Base-by-base conservation (phyloP, 2,888 invertebrate species). In the Augochlorella aurata region DNA sequence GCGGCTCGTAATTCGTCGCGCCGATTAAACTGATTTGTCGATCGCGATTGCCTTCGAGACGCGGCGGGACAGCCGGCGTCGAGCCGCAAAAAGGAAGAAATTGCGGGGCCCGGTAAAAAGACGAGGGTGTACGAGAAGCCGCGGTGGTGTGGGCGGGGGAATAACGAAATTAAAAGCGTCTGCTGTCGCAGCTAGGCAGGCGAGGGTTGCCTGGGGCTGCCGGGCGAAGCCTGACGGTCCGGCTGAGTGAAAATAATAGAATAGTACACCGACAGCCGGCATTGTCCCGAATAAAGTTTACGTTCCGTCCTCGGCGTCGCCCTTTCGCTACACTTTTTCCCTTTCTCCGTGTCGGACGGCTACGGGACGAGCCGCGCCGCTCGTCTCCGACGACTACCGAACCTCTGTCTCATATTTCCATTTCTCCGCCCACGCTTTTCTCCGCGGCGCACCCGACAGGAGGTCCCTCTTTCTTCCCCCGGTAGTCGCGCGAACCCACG, bases 251-350 rank as follows among this genome's bases (percentile, higher is more conserved):
- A 92, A 91, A 92, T 93, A 93, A 93, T 93, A 92, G 90, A 92
- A 93, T 92, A 89, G 90, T 89, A 89, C 90, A 54, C 85, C 86
- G 89, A 87, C 89, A 87, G 87, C 83, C 85, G 81, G 87, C 90
- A 91, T 92, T 93, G 93, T 93, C 88, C 85, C 89, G 88, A 91
- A 92, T 89, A 89, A 91, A 92, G 90, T 92, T 92, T 92, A 90
- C 91, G 89, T 92, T 91, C 89, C 89, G 77, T 73, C 81, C 79
- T 67, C 87, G 87, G 84, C 87, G 79, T 29, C 67, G 47, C 77
- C 69, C 81, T 75, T 75, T 63, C 74, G 71, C 79, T 78, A 77
- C 84, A 83, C 81, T 79, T 71, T 61, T 21, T 21, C 50, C 66
- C 54, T 65, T 74, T 63, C 74, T 70, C 63, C 58, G 67, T 61